These are phyloP conservation scores for Physocephala rufipes DNA, from an alignment of 2,888 invertebrate species.

Conservation along the genomic window DNA sequence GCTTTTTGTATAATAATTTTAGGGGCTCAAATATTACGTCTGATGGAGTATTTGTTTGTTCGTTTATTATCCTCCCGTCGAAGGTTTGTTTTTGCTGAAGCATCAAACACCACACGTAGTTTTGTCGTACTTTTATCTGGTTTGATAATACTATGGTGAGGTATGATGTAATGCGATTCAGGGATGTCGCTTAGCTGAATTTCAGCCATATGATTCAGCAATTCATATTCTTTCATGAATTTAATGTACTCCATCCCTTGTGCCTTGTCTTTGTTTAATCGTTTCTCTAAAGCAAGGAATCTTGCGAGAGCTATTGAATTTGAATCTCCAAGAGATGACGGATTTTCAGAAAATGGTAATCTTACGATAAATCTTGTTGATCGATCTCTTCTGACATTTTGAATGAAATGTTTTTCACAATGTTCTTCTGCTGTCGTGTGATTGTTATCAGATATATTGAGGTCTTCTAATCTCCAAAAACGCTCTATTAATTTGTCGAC, in stretches of 20 bases:
- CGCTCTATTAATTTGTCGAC: slow-evolving; percentile 17
- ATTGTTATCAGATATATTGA: too few species aligned
- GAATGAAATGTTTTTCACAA: too few species aligned
- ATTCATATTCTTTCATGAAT: slow-evolving; percentile 34
- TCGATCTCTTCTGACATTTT: slow-evolving; percentile 4
- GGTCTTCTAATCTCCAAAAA: slow-evolving; percentile 34
- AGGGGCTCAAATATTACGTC: too few species aligned
- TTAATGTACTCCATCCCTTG: slow-evolving; percentile 22
- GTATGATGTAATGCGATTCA: slow-evolving; percentile 30
- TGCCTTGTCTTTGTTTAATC: slow-evolving; percentile 20
- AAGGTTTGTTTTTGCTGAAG: slow-evolving; percentile 31
- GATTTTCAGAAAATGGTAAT: slow-evolving; percentile 33
- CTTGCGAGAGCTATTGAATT: slow-evolving; percentile 20
- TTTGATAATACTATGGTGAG: slow-evolving; percentile 36
- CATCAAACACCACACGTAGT: slow-evolving; percentile 39
- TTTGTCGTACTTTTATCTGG: slow-evolving; percentile 36
- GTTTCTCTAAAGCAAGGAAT: slow-evolving; percentile 30
- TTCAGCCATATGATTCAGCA: slow-evolving; percentile 32
- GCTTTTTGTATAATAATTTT: too few species aligned
- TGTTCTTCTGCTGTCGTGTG: too few species aligned
- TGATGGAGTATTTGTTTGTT: too few species aligned
- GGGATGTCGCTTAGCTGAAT: not conserved
- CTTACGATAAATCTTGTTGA: slow-evolving; percentile 33
- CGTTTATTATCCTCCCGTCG: too few species aligned
- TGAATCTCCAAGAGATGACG: slow-evolving; percentile 20